Conservation (phyloP, 2,888 invertebrate genomes). For the Sarcophaga variegata region DNA sequence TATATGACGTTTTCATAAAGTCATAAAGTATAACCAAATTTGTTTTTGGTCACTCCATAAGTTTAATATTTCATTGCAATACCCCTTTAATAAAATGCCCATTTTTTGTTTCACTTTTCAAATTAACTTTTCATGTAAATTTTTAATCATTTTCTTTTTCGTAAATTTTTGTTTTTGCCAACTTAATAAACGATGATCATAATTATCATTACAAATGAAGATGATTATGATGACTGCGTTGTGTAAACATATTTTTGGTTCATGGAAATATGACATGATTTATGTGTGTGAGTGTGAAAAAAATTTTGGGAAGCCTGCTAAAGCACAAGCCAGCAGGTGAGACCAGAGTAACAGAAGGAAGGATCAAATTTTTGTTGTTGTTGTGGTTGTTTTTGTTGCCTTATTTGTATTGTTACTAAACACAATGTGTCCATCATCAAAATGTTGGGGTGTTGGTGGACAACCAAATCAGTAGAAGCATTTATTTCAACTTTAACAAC, state of each 20-base stretch:
- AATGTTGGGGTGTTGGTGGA: conserved; percentile 43
- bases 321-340: too few relatives aligned
- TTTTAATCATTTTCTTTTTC: conserved; percentile 41
- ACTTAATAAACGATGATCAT: not conserved
- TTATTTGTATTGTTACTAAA: conserved; percentile 31
- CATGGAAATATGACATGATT: conserved; percentile 16
- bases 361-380: too few relatives aligned
- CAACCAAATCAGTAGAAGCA: conserved; percentile 24
- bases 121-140: conserved; percentile 59
- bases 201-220: conserved; percentile 9
- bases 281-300: not conserved
- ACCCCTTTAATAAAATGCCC: too few relatives aligned
- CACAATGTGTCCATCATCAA: conserved; percentile 60
- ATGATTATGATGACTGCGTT: conserved; percentile 4
- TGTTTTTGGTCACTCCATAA: too few relatives aligned
- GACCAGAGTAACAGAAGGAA: too few relatives aligned
- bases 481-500: conserved; percentile 36
- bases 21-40: too few relatives aligned
- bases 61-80: too few relatives aligned
- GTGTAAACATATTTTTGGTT: conserved; percentile 13
- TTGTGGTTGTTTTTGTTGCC: too few relatives aligned
- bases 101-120: conserved; percentile 6
- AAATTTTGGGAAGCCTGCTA: not conserved
- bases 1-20: too few relatives aligned
- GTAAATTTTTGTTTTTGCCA: conserved; percentile 23